A percentile compares a stretch with the other conserved stretches of the same genome.
These are phyloP conservation scores for Cuniculus paca DNA, from an alignment of 2,797 vertebrate species.

Conservation along the genomic window DNA sequence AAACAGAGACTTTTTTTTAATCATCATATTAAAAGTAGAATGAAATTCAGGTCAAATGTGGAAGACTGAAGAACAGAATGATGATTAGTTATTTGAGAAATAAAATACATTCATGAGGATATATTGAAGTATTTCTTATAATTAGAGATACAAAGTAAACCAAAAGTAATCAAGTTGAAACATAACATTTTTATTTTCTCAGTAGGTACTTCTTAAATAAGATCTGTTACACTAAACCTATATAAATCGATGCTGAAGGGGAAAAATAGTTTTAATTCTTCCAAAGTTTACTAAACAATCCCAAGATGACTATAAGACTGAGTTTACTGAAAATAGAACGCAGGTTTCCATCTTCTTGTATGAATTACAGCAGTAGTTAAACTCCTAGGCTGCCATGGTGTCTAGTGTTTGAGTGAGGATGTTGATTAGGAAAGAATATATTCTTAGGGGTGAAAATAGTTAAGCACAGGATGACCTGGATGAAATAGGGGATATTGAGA, in stretches of 20 bases:
- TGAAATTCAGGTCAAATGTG: neutral
- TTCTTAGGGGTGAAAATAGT: neutral
- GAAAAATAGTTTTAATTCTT: neutral
- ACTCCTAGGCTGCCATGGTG: neutral
- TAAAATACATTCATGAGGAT: neutral
- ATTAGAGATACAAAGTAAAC: neutral
- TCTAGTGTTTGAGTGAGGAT: neutral
- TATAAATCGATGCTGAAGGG: neutral
- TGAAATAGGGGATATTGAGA: neutral
- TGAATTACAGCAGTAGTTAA: neutral
- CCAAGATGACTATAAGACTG: neutral
- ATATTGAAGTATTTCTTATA: neutral
- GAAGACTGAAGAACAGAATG: neutral
- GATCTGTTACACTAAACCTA: neutral
- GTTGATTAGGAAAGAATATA: neutral
- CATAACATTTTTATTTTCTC: neutral
- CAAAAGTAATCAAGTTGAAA: neutral
- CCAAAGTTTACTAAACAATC: neutral
- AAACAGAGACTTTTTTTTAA: neutral
- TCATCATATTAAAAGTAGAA: neutral
- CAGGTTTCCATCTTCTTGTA: neutral
- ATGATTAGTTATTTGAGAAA: neutral
- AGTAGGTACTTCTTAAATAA: neutral
- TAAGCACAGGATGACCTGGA: neutral
- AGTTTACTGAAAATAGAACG: neutral